Conservation (phyloP, 2,888 invertebrate species). For the Eupithecia subfuscata region DNA sequence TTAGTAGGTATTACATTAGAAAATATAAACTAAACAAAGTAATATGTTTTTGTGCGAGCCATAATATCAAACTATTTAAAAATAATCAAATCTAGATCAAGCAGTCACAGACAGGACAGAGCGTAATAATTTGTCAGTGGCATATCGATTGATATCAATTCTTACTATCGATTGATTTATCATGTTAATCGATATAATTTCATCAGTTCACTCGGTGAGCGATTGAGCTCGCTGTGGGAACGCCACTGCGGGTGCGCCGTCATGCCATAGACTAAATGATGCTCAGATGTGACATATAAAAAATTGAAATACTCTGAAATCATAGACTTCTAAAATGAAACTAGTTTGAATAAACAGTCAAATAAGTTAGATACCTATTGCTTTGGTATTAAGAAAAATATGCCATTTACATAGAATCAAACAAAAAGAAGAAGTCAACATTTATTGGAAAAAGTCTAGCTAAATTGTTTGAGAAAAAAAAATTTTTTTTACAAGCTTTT, state of each 20-base stretch:
- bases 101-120: slow-evolving; percentile 65
- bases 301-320: background rate
- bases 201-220: slow-evolving; percentile 78
- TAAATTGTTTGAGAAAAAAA: too few species aligned
- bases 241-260: slow-evolving; percentile 77
- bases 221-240: slow-evolving; percentile 79
- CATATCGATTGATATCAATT: slow-evolving; percentile 65
- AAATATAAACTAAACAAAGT: background rate
- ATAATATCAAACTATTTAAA: slow-evolving; percentile 11
- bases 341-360: too few species aligned
- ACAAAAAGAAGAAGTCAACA: too few species aligned
- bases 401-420: background rate
- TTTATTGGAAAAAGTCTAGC: background rate
- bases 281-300: background rate
- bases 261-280: slow-evolving; percentile 61
- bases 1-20: background rate
- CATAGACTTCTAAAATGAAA: too few species aligned
- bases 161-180: slow-evolving; percentile 78
- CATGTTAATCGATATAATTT: slow-evolving; percentile 83
- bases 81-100: slow-evolving; percentile 50
- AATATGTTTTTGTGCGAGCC: background rate
- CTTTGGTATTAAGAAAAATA: background rate
- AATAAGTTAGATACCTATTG: background rate
- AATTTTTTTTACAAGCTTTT: too few species aligned
- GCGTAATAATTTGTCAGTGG: slow-evolving; percentile 79